A percentile compares a stretch with the other conserved stretches of the same genome.
Evolutionary conservation across 2,888 invertebrate genomes (phyloP).

Genomic region (Chloroclysta siterata): DNA sequence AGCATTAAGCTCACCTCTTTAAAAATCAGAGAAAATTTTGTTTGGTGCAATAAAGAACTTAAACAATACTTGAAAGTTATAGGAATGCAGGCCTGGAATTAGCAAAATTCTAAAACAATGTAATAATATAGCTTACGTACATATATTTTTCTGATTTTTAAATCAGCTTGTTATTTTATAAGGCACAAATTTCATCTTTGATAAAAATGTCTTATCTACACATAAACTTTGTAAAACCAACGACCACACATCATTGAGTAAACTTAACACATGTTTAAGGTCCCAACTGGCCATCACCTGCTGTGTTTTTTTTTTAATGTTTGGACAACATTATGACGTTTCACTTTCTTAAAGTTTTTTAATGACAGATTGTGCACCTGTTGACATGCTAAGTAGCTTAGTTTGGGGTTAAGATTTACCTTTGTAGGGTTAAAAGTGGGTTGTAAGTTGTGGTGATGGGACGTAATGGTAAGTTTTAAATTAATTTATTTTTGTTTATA

Average conservation of each 20-base stretch:
- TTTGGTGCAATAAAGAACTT: no score
- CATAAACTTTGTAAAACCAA: constrained; percentile 36
- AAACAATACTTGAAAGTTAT: no score
- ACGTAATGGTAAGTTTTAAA: constrained; percentile 15
- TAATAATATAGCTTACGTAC: no score
- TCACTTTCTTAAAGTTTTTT: constrained; percentile 40
- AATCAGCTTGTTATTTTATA: no score
- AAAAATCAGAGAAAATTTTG: no score
- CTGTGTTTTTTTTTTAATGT: constrained; percentile 43
- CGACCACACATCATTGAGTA: constrained; percentile 43
- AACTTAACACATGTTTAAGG: constrained; percentile 47
- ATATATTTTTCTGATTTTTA: not conserved
- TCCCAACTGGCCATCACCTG: constrained; percentile 62
- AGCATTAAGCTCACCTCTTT: no score
- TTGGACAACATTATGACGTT: constrained; percentile 44
- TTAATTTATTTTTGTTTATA: not conserved
- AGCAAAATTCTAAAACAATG: no score
- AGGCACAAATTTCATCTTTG: not conserved
- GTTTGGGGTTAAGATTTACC: constrained; percentile 18
- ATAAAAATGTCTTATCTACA: constrained; percentile 16
- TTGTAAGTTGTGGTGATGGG: constrained; percentile 2
- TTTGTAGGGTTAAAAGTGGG: constrained; percentile 11
- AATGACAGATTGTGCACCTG: constrained; percentile 43
- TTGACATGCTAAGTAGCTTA: constrained; percentile 21
- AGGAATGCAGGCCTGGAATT: no score